Percentiles rank a stretch among this genome's conserved stretches.
These are phyloP conservation scores for Vipera ursinii DNA, from an alignment of 2,797 vertebrate species.

Conservation along the genomic window DNA sequence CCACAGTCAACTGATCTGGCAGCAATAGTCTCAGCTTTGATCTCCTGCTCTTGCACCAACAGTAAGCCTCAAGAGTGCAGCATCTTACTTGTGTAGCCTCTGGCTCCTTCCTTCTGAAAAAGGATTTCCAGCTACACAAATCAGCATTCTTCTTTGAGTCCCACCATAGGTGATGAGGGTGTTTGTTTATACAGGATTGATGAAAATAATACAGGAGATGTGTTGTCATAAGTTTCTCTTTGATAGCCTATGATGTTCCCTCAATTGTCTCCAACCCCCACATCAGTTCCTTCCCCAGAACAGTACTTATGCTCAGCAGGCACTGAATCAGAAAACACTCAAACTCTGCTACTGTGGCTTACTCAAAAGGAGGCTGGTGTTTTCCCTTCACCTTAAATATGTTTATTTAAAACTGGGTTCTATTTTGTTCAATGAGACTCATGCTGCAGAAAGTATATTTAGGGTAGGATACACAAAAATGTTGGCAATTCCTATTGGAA, in stretches of 20 bases:
- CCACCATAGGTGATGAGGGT: background rate
- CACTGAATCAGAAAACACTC: background rate
- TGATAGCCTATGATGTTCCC: background rate
- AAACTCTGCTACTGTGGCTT: background rate
- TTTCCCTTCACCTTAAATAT: background rate
- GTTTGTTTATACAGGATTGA: background rate
- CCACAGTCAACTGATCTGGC: background rate
- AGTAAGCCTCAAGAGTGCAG: background rate
- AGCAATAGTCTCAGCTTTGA: background rate
- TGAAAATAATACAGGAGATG: background rate
- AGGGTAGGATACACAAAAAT: background rate
- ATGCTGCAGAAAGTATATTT: background rate
- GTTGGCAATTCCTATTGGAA: background rate
- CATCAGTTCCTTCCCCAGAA: background rate
- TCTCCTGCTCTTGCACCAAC: background rate
- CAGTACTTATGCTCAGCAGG: background rate
- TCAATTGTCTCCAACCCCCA: background rate
- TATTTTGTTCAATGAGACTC: background rate
- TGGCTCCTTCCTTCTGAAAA: background rate
- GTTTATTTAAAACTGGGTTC: background rate
- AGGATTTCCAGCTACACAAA: background rate
- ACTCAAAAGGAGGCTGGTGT: background rate
- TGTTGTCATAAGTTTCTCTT: background rate
- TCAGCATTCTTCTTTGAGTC: background rate
- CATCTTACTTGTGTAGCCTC: background rate